Conservation (phyloP, 2,888 invertebrate species). For the Drosophila anceps region DNA sequence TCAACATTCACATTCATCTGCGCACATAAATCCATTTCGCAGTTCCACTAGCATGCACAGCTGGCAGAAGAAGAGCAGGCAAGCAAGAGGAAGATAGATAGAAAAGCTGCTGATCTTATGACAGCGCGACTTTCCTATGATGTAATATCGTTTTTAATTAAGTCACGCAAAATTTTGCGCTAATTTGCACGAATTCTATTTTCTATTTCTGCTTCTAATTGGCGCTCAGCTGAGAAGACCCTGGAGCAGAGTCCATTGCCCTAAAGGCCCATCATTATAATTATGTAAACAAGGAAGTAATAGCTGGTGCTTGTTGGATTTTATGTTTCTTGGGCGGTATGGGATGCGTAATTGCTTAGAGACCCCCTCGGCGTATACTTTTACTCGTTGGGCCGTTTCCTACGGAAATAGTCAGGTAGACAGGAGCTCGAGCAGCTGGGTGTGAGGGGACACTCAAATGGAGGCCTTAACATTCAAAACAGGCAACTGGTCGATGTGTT, state of each 20-base stretch:
- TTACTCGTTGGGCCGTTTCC: constrained; percentile 50
- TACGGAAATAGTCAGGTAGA: constrained; percentile 47
- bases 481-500: constrained; percentile 28
- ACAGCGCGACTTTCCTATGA: constrained; percentile 64
- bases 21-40: constrained; percentile 50
- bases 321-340: constrained; percentile 25
- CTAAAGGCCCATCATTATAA: constrained; percentile 47
- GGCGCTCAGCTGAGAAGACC: constrained; percentile 6
- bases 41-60: constrained; percentile 67
- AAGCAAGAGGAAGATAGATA: constrained; percentile 20
- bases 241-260: constrained; percentile 27
- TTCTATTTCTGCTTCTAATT: constrained; percentile 68
- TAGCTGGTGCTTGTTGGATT: constrained; percentile 22
- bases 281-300: constrained; percentile 67
- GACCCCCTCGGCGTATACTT: constrained; percentile 17
- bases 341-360: constrained; percentile 53
- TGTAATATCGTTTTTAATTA: constrained; percentile 74
- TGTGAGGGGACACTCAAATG: constrained; percentile 1
- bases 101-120: constrained; percentile 50
- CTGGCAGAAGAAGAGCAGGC: background rate
- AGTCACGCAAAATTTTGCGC: constrained; percentile 79
- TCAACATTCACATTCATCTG: constrained; percentile 44
- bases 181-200: constrained; percentile 62
- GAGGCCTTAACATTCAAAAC: constrained; percentile 65
- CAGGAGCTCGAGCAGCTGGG: background rate